Evolutionary conservation across 2,113 vertebrate genomes (phyloP).

Genomic region (Etheostoma cragini): DNA sequence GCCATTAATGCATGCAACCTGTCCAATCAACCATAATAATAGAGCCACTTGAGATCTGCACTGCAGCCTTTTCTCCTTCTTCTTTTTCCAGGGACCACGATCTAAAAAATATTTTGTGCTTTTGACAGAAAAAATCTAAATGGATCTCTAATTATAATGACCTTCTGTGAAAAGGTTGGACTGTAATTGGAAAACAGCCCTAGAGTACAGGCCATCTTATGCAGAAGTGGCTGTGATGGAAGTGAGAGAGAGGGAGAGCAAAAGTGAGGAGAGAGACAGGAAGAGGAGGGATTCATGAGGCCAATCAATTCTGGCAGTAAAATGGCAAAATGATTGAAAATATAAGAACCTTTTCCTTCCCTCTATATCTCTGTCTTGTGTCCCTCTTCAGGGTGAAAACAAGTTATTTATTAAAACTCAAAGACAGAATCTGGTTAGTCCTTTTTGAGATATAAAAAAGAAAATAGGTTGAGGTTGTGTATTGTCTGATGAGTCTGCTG

Average conservation of each 20-base stretch:
- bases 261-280: constrained; percentile 4
- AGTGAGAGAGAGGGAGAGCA: constrained; percentile 29
- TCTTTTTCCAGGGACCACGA: constrained; percentile 80
- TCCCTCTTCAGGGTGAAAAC: constrained; percentile 15
- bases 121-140: constrained; percentile 87
- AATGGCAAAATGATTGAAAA: constrained; percentile 52
- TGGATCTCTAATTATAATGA: constrained; percentile 82
- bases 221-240: constrained; percentile 63
- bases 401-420: constrained; percentile 31
- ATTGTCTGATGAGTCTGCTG: background rate
- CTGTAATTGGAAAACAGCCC: constrained; percentile 83
- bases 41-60: constrained; percentile 88
- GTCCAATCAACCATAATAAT: constrained; percentile 86
- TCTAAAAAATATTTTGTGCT: constrained; percentile 87
- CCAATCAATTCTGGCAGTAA: constrained; percentile 51
- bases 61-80: constrained; percentile 48
- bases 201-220: constrained; percentile 75
- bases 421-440: background rate
- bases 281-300: constrained; percentile 40
- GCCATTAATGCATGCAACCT: constrained; percentile 80
- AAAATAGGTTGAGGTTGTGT: constrained; percentile 1
- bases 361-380: background rate
- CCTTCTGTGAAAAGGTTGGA: constrained; percentile 81
- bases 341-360: constrained; percentile 17
- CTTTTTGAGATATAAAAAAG: constrained; percentile 1